Evolutionary conservation across 2,888 invertebrate species (phyloP).

Genomic region (Pristionchus fissidentatus): DNA sequence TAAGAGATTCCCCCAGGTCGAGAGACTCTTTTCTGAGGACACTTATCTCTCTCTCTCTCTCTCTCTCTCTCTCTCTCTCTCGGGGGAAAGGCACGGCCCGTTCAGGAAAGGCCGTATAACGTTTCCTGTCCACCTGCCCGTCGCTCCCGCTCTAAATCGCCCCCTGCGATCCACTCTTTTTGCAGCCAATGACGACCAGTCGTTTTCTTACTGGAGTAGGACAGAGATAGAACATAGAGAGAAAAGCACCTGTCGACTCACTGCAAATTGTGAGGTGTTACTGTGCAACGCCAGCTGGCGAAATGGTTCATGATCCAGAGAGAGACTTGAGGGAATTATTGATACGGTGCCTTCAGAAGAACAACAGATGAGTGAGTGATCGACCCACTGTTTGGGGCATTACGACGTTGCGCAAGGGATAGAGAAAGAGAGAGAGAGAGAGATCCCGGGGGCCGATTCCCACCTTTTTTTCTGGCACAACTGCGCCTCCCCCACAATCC

Average conservation of each 20-base stretch:
- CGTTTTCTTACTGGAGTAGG: conserved; percentile 15
- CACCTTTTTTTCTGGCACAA: neutral
- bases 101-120: neutral
- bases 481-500: neutral
- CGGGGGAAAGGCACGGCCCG: too few relatives aligned
- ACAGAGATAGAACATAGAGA: neutral
- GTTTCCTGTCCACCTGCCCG: conserved; percentile 5
- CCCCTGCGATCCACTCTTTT: neutral
- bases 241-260: neutral
- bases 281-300: neutral
- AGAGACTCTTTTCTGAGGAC: neutral
- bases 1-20: conserved; percentile 20
- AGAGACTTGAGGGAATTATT: too few relatives aligned
- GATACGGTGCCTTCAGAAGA: too few relatives aligned
- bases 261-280: neutral
- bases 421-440: neutral
- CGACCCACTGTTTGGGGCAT: neutral
- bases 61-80: too few relatives aligned
- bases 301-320: too few relatives aligned
- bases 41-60: too few relatives aligned
- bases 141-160: too few relatives aligned
- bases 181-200: neutral
- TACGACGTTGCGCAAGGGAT: neutral
- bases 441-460: neutral
- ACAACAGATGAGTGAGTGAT: neutral